Conservation (phyloP, 2,797 vertebrate genomes). For the Echiichthys vipera region DNA sequence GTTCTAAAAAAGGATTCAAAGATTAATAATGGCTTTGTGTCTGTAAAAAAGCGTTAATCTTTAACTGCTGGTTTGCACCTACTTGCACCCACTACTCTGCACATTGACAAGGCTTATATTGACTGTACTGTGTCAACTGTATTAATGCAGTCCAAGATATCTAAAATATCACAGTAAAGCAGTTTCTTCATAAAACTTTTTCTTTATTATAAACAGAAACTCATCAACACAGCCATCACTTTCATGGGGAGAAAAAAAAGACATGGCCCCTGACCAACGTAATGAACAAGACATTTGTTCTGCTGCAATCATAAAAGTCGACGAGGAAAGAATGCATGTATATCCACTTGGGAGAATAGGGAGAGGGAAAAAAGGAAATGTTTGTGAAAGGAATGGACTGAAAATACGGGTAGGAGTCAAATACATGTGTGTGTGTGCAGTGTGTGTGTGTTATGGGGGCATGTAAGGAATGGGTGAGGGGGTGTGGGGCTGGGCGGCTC, state of each 20-base stretch:
- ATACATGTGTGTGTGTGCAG: not conserved
- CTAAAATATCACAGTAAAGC: slow-evolving; percentile 29
- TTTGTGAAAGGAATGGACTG: slow-evolving; percentile 43
- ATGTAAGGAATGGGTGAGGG: slow-evolving; percentile 41
- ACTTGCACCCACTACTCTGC: slow-evolving; percentile 16
- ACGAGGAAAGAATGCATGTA: slow-evolving; percentile 41
- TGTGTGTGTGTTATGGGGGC: slow-evolving; percentile 5
- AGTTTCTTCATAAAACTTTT: slow-evolving; percentile 11
- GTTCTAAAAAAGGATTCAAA: slow-evolving; percentile 25
- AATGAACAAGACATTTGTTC: slow-evolving; percentile 28
- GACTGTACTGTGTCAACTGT: not conserved
- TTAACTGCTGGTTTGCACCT: slow-evolving; percentile 20
- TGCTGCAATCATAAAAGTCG: slow-evolving; percentile 12
- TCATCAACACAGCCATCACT: slow-evolving; percentile 38
- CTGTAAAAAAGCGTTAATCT: slow-evolving; percentile 6
- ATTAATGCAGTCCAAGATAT: not conserved
- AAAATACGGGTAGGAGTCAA: slow-evolving; percentile 14
- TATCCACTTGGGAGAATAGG: slow-evolving; percentile 25
- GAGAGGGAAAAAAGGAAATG: slow-evolving; percentile 34
- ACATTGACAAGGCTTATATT: slow-evolving; percentile 18
- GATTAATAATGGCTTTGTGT: slow-evolving; percentile 4
- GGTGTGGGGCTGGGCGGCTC: not conserved
- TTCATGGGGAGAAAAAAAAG: slow-evolving; percentile 27
- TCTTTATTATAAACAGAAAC: slow-evolving; percentile 46
- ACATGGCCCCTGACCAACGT: not conserved